These are phyloP conservation scores for Hirundo rustica DNA, from an alignment of 2,797 vertebrate species.

Conservation along the genomic window DNA sequence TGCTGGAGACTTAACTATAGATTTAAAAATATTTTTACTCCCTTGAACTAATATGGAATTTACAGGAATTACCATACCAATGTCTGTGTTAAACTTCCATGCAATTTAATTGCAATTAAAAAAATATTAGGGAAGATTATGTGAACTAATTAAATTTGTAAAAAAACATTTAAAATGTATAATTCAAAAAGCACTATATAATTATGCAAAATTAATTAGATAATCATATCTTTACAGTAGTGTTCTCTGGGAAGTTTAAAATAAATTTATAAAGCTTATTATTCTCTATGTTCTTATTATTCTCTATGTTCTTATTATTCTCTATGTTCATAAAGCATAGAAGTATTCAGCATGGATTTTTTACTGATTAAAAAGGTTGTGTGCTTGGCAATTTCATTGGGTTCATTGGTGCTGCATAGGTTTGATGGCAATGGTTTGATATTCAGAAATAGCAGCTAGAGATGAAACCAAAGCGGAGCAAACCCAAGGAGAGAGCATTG, in stretches of 20 bases:
- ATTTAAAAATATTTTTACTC: not conserved
- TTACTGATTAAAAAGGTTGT: not conserved
- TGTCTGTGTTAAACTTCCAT: not conserved
- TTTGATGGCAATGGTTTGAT: not conserved
- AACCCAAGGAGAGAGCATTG: not conserved
- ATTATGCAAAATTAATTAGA: not conserved
- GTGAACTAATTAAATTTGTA: not conserved
- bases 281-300: not conserved
- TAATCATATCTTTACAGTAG: not conserved
- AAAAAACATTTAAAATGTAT: not conserved
- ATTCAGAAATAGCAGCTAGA: not conserved
- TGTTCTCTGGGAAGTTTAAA: not conserved
- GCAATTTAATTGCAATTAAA: not conserved
- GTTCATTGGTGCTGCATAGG: not conserved
- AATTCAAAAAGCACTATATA: not conserved
- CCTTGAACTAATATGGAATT: not conserved
- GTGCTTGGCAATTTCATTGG: not conserved
- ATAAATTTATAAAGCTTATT: not conserved
- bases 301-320: not conserved
- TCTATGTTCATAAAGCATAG: not conserved
- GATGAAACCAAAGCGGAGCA: not conserved
- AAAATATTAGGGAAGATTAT: not conserved
- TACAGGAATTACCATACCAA: not conserved
- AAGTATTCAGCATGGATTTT: not conserved
- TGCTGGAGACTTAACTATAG: not conserved